Evolutionary conservation across 2,797 vertebrate species (phyloP).

Genomic region (Anguilla pacifica): DNA sequence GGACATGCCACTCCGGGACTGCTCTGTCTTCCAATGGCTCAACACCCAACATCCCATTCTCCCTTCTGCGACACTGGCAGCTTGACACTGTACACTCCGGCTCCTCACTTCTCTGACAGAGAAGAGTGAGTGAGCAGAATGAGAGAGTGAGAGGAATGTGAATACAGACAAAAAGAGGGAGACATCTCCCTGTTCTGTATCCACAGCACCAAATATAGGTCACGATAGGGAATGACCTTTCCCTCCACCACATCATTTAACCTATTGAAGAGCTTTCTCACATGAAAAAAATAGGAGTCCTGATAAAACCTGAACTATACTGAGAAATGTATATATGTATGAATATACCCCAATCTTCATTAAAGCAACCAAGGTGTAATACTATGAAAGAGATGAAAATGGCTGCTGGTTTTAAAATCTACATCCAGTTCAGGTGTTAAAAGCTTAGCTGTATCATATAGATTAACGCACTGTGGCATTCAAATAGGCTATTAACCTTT

Average conservation of each 20-base stretch:
- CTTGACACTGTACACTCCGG: background rate
- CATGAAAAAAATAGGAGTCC: background rate
- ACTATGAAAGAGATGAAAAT: slow-evolving; percentile 20
- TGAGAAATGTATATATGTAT: background rate
- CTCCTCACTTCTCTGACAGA: slow-evolving; percentile 15
- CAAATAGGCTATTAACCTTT: slow-evolving; percentile 20
- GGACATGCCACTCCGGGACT: slow-evolving; percentile 35
- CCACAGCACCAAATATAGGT: slow-evolving; percentile 34
- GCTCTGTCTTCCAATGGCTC: background rate
- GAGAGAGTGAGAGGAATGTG: background rate
- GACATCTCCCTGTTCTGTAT: background rate
- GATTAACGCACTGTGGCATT: slow-evolving; percentile 16
- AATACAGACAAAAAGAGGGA: background rate
- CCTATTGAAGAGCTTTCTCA: slow-evolving; percentile 46
- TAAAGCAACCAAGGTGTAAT: background rate
- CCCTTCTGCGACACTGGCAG: background rate
- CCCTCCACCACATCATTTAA: slow-evolving; percentile 38
- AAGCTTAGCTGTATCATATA: slow-evolving; percentile 3
- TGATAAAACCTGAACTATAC: background rate
- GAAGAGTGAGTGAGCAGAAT: background rate
- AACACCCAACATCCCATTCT: background rate
- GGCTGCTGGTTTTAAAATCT: background rate
- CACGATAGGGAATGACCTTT: slow-evolving; percentile 38
- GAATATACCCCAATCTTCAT: background rate
- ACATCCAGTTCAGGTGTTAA: slow-evolving; percentile 7